Conservation (phyloP, 1,140 invertebrate species). For the Glossosoma conforme region DNA sequence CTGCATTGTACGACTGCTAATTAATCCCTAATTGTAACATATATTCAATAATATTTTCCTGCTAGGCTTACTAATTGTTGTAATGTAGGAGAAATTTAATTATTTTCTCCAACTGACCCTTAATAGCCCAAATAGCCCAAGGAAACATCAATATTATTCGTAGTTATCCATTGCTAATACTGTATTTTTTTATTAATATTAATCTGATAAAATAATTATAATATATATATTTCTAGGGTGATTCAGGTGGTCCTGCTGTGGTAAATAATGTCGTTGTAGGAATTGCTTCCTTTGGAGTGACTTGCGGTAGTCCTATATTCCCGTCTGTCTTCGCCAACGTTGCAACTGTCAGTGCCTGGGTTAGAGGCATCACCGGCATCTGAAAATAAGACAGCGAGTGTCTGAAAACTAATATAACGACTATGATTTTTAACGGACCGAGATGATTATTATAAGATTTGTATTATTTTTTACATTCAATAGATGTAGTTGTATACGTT, state of each 20-base stretch:
- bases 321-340: slow-evolving; percentile 47
- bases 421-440: background rate
- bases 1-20: too few relatives aligned
- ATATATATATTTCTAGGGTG: slow-evolving; percentile 36
- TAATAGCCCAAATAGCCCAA: too few relatives aligned
- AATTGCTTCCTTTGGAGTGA: slow-evolving; percentile 45
- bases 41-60: too few relatives aligned
- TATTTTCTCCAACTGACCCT: too few relatives aligned
- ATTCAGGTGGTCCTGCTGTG: slow-evolving; percentile 45
- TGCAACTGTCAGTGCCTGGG: slow-evolving; percentile 41
- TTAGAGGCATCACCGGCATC: slow-evolving; percentile 42
- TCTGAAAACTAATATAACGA: background rate
- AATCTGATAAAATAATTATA: background rate
- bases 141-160: too few relatives aligned
- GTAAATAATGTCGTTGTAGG: slow-evolving; percentile 42
- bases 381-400: slow-evolving; percentile 11
- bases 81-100: too few relatives aligned
- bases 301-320: slow-evolving; percentile 42
- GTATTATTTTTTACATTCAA: background rate
- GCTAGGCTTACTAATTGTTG: too few relatives aligned
- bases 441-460: background rate
- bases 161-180: too few relatives aligned
- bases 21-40: too few relatives aligned
- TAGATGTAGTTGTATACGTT: background rate
- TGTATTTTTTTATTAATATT: background rate